Base-by-base conservation (phyloP, 2,797 vertebrate species). In the Alauda arvensis region DNA sequence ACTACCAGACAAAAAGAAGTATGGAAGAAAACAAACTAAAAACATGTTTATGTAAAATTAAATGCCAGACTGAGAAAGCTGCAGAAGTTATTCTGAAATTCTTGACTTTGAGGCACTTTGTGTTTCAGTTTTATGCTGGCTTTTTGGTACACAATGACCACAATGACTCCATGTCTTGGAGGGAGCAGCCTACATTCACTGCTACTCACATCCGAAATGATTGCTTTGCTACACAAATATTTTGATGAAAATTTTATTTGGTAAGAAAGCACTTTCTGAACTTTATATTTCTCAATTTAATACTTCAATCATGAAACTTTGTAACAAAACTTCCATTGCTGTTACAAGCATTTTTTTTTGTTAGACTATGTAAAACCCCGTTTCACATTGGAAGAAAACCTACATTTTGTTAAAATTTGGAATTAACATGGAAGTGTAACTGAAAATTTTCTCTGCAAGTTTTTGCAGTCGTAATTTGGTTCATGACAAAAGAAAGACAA, bases 41-140 rank as follows among this genome's bases (percentile, higher is more conserved):
- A 62, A 6, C 0, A 0, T 14, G 14, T 18, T 26, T n/a, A 63
- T 9, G 15, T 3, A 29, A 76, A 76, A 62, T 52, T 11, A 55
- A 48, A 34, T 11, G 10, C 19, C 31, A n/a, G 18, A 24, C 59
- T 46, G n/a, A 34, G 18, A 59, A 48, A 68, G 13, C 2, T 51
- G 37, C 3, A 63, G 6, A 56, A 81, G 18, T 48, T 55, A 14
- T 21, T 29, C 37, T 2, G 2, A 34, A 82, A 55, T 49, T 74
- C 14, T 60, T 51, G 46, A n/a, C 31, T 67, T 71, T 59, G 33
- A 61, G 37, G 24, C 6, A 74, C 26, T 62, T 55, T 33, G 15
- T 63, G 33, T n/a, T 68, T 12, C 29, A 76, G 14, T 65, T 83
- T 79, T 72, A 16, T 48, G 26, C 16, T 43, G 11, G 6, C 20